These are phyloP conservation scores for Psettodes erumei DNA, from an alignment of 2,113 vertebrate species.

Conservation along the genomic window DNA sequence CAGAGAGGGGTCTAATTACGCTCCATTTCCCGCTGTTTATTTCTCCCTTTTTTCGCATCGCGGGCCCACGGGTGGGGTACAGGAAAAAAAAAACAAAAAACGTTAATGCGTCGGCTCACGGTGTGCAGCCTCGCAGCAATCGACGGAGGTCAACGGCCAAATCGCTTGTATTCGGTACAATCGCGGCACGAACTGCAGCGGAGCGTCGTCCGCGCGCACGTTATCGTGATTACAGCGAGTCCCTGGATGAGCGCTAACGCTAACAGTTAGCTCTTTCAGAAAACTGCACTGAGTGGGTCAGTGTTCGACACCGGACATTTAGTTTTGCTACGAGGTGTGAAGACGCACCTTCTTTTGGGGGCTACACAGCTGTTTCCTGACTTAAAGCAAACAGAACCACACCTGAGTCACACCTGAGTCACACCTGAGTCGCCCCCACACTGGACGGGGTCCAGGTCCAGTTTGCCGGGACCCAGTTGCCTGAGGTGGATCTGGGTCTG, in stretches of 20 bases:
- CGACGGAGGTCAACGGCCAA: not conserved
- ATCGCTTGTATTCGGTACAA: not conserved
- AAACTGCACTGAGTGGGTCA: not conserved
- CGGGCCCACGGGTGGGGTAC: constrained; percentile 2
- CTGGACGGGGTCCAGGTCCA: not conserved
- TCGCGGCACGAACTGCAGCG: not conserved
- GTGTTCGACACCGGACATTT: too few relatives aligned
- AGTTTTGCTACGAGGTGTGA: too few relatives aligned
- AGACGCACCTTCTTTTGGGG: too few relatives aligned
- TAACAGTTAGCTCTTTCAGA: not conserved
- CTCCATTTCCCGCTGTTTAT: constrained; percentile 48
- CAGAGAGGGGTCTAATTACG: constrained; percentile 61
- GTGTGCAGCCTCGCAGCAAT: not conserved
- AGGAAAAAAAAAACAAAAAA: too few relatives aligned
- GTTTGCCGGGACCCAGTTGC: constrained; percentile 14
- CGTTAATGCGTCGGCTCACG: constrained; percentile 24
- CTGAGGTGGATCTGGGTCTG: too few relatives aligned
- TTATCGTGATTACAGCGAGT: too few relatives aligned
- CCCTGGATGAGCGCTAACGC: too few relatives aligned
- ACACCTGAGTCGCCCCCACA: too few relatives aligned
- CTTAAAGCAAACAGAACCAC: not conserved
- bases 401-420: not conserved
- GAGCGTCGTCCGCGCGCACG: not conserved
- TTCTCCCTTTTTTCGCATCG: constrained; percentile 17
- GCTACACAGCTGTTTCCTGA: too few relatives aligned